These are phyloP conservation scores for Aspidoscelis tigris DNA, from an alignment of 2,113 vertebrate species.

Conservation along the genomic window DNA sequence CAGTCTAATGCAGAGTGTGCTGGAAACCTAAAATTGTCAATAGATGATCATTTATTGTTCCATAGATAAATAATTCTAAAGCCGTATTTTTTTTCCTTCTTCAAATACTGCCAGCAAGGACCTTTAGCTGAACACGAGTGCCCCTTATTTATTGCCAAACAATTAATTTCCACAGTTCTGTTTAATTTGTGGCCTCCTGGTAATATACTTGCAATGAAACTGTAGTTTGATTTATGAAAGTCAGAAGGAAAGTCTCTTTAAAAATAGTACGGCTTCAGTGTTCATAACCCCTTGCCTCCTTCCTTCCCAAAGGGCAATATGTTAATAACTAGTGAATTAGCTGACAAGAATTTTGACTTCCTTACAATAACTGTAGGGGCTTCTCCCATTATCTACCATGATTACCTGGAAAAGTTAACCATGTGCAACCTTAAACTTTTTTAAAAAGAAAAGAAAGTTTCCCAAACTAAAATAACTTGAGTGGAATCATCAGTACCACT, in stretches of 20 bases:
- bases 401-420: conserved; percentile 8
- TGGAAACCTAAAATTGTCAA: background rate
- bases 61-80: conserved; percentile 46
- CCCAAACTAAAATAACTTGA: background rate
- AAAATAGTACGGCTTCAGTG: conserved; percentile 26
- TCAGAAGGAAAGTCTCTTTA: conserved; percentile 51
- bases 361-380: conserved; percentile 53
- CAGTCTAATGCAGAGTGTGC: background rate
- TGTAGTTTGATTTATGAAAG: conserved; percentile 58
- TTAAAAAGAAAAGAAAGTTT: background rate
- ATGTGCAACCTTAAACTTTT: background rate
- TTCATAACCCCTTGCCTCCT: conserved; percentile 15
- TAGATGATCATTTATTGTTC: background rate
- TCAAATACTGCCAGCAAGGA: conserved; percentile 30
- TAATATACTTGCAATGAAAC: conserved; percentile 56
- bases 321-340: conserved; percentile 30
- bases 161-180: conserved; percentile 48
- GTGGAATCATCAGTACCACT: background rate
- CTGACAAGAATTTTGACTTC: conserved; percentile 48
- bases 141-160: conserved; percentile 44
- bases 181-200: conserved; percentile 48
- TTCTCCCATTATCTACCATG: background rate
- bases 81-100: background rate
- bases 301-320: conserved; percentile 30
- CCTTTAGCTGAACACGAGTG: conserved; percentile 21